These are phyloP conservation scores for Matsumyia berberina DNA, from an alignment of 2,888 invertebrate species.

Conservation along the genomic window DNA sequence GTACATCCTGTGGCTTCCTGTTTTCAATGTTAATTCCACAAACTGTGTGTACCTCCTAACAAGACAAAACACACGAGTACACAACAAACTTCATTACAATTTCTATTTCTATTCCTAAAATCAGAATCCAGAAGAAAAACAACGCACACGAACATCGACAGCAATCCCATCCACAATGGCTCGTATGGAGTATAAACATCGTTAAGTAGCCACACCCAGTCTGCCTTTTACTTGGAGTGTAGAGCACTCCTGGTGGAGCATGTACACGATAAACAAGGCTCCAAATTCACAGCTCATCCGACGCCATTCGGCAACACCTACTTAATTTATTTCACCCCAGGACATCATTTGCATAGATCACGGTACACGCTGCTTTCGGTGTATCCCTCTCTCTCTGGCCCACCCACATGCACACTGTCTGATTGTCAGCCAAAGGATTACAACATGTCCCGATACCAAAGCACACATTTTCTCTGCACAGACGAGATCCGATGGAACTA, in stretches of 20 bases:
- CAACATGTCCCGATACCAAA: slow-evolving; percentile 53
- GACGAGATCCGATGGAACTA: slow-evolving; percentile 1
- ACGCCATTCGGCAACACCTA: slow-evolving; percentile 74
- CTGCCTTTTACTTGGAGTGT: slow-evolving; percentile 22
- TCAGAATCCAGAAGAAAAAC: slow-evolving; percentile 61
- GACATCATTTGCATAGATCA: slow-evolving; percentile 76
- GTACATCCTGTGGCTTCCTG: slow-evolving; percentile 42
- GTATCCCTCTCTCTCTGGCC: slow-evolving; percentile 10
- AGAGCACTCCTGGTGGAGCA: slow-evolving; percentile 9
- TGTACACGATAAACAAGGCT: slow-evolving; percentile 62
- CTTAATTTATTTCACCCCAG: slow-evolving; percentile 75
- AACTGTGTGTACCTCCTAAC: slow-evolving; percentile 7
- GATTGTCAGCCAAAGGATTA: slow-evolving; percentile 69
- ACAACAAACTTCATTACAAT: slow-evolving; percentile 58
- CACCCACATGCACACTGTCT: slow-evolving; percentile 41
- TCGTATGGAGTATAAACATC: slow-evolving; percentile 73
- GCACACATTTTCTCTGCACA: slow-evolving; percentile 7
- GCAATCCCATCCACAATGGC: slow-evolving; percentile 57
- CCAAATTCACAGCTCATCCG: slow-evolving; percentile 72
- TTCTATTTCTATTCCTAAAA: slow-evolving; percentile 65
- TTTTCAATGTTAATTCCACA: slow-evolving; percentile 50
- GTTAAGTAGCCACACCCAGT: slow-evolving; percentile 75
- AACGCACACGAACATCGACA: slow-evolving; percentile 66
- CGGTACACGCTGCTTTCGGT: slow-evolving; percentile 51
- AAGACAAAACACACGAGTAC: slow-evolving; percentile 39